These are phyloP conservation scores for Lasioglossum albipes DNA, from an alignment of 1,140 invertebrate genomes.

Conservation along the genomic window DNA sequence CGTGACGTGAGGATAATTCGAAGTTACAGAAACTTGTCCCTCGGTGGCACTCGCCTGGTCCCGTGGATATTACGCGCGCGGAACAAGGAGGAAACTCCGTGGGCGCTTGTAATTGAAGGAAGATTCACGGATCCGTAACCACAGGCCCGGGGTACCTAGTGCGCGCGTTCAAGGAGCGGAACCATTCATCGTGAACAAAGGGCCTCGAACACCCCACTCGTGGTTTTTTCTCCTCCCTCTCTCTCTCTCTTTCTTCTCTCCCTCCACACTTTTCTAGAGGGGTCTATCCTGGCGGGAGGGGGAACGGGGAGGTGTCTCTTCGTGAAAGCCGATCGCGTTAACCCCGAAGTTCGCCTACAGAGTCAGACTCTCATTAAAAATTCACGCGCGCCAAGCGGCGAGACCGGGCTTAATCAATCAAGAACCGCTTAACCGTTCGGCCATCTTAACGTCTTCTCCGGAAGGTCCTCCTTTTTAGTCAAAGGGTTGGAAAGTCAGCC, in stretches of 20 bases:
- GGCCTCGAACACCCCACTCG: conserved; percentile 29
- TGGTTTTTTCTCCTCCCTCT: not conserved
- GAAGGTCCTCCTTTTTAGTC: not conserved
- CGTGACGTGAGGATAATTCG: conserved; percentile 2
- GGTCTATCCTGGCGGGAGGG: not conserved
- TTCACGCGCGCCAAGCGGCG: conserved; percentile 27
- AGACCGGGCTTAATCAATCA: conserved; percentile 46
- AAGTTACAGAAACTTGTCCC: not conserved
- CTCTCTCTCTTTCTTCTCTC: too few relatives aligned
- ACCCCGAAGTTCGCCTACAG: conserved; percentile 11
- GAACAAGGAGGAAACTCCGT: too few relatives aligned
- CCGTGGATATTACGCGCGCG: too few relatives aligned
- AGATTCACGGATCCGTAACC: conserved; percentile 19
- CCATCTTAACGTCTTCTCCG: not conserved
- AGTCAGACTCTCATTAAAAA: conserved; percentile 55
- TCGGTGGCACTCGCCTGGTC: too few relatives aligned
- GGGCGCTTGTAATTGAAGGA: conserved; percentile 24
- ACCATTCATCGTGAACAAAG: conserved; percentile 53
- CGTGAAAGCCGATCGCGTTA: conserved; percentile 39
- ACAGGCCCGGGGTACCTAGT: not conserved
- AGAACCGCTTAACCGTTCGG: conserved; percentile 31
- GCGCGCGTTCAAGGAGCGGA: not conserved
- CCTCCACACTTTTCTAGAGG: too few relatives aligned
- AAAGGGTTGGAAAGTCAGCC: not conserved
- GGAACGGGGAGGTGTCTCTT: conserved; percentile 25